Conservation (phyloP, 2,888 invertebrate species). For the Eupithecia dodoneata region DNA sequence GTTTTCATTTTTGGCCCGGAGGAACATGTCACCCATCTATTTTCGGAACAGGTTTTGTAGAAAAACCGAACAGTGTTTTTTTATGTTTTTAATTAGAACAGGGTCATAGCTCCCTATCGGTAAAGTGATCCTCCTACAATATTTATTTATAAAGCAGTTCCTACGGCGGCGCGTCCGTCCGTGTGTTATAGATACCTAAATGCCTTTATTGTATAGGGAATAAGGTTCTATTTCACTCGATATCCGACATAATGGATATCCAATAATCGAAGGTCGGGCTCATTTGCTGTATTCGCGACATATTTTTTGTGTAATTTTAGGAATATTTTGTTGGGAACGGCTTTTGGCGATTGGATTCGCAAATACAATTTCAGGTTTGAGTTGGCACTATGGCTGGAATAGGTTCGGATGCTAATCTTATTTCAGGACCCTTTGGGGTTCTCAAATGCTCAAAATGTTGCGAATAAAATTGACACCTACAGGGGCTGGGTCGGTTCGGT, state of each 20-base stretch:
- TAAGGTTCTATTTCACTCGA: slow-evolving; percentile 10
- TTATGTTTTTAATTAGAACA: background rate
- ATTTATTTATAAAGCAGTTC: background rate
- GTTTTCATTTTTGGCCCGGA: background rate
- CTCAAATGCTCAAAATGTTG: slow-evolving; percentile 4
- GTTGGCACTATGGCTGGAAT: slow-evolving; percentile 27
- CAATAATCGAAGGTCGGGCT: slow-evolving; percentile 36
- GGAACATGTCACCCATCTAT: background rate
- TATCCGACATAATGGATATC: slow-evolving; percentile 39
- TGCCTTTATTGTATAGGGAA: background rate
- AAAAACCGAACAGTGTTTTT: background rate
- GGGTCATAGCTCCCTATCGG: background rate
- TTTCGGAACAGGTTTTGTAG: background rate
- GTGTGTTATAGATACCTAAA: background rate
- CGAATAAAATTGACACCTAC: background rate
- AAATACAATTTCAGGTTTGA: slow-evolving; percentile 36
- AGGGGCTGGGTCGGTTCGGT: too few relatives aligned
- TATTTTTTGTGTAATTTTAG: slow-evolving; percentile 36
- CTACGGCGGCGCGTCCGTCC: background rate
- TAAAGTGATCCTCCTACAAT: background rate
- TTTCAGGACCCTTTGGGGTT: background rate
- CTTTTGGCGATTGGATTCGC: slow-evolving; percentile 4
- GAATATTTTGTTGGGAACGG: slow-evolving; percentile 26
- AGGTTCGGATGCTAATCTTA: slow-evolving; percentile 13
- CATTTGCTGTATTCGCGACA: slow-evolving; percentile 32